Evolutionary conservation across 1,140 invertebrate genomes (phyloP).

Genomic region (Drosophila rufa): DNA sequence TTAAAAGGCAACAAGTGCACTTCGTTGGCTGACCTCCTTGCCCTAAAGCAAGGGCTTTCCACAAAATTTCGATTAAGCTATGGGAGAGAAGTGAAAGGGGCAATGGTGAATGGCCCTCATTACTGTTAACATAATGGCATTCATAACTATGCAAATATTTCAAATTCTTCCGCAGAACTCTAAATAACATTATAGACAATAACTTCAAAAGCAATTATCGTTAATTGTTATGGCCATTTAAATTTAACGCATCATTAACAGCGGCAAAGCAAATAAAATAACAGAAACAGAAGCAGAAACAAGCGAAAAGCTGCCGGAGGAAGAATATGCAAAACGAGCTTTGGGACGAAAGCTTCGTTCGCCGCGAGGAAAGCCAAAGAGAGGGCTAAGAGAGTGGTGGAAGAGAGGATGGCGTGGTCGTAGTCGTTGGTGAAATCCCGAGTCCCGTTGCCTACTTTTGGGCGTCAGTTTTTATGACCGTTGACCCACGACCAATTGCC

Average conservation of each 20-base stretch:
- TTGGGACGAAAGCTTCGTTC: slow-evolving; percentile 47
- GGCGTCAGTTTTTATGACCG: slow-evolving; percentile 52
- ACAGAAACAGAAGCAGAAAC: slow-evolving; percentile 16
- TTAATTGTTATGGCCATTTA: slow-evolving; percentile 83
- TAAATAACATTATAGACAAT: slow-evolving; percentile 71
- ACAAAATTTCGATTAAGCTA: slow-evolving; percentile 9
- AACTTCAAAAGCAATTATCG: slow-evolving; percentile 77
- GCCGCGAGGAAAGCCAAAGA: slow-evolving; percentile 7
- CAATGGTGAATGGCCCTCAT: slow-evolving; percentile 9
- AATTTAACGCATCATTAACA: slow-evolving; percentile 83
- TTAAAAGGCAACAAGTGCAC: slow-evolving; percentile 76
- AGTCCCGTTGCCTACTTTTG: slow-evolving; percentile 56
- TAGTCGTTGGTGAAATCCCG: slow-evolving; percentile 22
- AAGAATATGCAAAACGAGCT: slow-evolving; percentile 53
- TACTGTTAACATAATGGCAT: slow-evolving; percentile 13
- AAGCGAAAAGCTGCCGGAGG: slow-evolving; percentile 7
- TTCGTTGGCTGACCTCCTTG: slow-evolving; percentile 28
- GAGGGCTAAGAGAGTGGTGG: slow-evolving; percentile 6
- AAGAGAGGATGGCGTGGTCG: slow-evolving; percentile 11
- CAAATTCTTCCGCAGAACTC: slow-evolving; percentile 25
- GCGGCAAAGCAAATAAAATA: slow-evolving; percentile 35
- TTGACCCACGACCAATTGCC: slow-evolving; percentile 43
- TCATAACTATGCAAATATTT: slow-evolving; percentile 46
- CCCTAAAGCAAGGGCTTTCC: slow-evolving; percentile 4
- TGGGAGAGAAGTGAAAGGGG: slow-evolving; percentile 4